Conservation (phyloP, 2,888 invertebrate species). For the Drosophila kanekoi region DNA sequence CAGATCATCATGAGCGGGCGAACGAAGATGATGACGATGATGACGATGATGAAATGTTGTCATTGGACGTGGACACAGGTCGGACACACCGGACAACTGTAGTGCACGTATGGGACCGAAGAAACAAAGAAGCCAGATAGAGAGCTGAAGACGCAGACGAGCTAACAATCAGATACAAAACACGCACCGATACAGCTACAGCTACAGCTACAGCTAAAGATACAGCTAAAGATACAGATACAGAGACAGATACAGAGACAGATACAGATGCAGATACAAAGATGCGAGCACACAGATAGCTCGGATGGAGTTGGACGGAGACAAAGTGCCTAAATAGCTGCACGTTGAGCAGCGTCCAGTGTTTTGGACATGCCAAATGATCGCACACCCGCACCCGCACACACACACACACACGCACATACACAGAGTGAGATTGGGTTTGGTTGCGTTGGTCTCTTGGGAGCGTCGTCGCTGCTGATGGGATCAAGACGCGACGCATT, state of each 20-base stretch:
- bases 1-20: conserved; percentile 16
- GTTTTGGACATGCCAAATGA: conserved; percentile 76
- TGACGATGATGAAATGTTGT: conserved; percentile 79
- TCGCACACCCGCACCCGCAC: conserved; percentile 38
- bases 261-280: conserved; percentile 49
- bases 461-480: conserved; percentile 56
- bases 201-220: conserved; percentile 7
- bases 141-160: conserved; percentile 28
- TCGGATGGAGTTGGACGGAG: conserved; percentile 38
- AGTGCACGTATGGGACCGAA: conserved; percentile 52
- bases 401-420: conserved; percentile 20
- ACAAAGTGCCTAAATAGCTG: conserved; percentile 64
- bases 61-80: conserved; percentile 78
- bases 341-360: conserved; percentile 63
- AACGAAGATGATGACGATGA: conserved; percentile 59
- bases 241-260: conserved; percentile 25
- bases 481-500: conserved; percentile 62
- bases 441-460: conserved; percentile 58
- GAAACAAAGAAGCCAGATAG: conserved; percentile 12
- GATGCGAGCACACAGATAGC: conserved; percentile 51
- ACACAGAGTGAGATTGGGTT: conserved; percentile 24
- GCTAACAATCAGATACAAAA: conserved; percentile 59
- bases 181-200: conserved; percentile 41
- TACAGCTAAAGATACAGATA: conserved; percentile 25
- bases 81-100: conserved; percentile 54